Base-by-base conservation (phyloP, 2,888 invertebrate genomes). In the Xanthia togata region DNA sequence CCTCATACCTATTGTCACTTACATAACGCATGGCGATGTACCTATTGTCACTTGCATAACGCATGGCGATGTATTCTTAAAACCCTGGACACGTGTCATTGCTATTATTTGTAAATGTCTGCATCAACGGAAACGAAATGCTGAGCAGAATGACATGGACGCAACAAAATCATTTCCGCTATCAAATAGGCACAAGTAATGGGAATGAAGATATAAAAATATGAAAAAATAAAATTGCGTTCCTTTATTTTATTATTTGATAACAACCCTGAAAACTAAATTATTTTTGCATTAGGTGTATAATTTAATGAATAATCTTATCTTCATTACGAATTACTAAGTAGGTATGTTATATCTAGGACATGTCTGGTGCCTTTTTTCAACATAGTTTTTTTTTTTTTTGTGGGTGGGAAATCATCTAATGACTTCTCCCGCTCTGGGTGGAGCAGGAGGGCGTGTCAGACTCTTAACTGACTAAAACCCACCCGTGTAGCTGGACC, bases 51-150 rank as follows among this genome's bases (percentile, higher is more conserved):
- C 70, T 68, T 63, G 70, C 68, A 69, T 59, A 47, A 55, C 35
- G 65, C 57, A 67, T 44, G 14, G 44, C 41, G 41, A 17, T 44
- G 23, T 76, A 41, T 67, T 71, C n/a, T 86, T 85, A 78, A 71
- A 57, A 85, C 75, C 12, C 87, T 62, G 53, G 59, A 72, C 84
- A 84, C 87, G 84, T 85, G 73, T 84, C 50, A 4, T 38, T 20
- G 35, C 77, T 70, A 83, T 84, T 84, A 86, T 84, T 86, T 86
- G 83, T 84, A 76, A 86, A 86, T 86, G 79, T 73, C 72, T 74
- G 62, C 75, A 84, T 68, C 57, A 69, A 76, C 84, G 87, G 84
- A 85, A 80, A 78, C 47, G 67, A 76, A 76, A 76, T 80, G 47
- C 78, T 78, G 73, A 78, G 73, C 73, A 75, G 79, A 86, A 73